Evolutionary conservation across 2,113 vertebrate species (phyloP).

Genomic region (Macrotus californicus): DNA sequence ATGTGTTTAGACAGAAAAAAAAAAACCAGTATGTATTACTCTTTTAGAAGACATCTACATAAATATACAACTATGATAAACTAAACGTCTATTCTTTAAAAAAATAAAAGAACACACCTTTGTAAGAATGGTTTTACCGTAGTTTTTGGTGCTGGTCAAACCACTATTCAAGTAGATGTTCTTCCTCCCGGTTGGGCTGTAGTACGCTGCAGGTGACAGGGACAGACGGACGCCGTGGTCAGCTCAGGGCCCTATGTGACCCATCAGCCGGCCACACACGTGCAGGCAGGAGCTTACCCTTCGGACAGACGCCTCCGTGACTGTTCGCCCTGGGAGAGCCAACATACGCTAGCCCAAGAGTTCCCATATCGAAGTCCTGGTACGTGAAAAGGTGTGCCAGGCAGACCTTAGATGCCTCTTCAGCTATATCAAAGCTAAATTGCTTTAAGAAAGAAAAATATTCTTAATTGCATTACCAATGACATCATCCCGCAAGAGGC

Average conservation of each 20-base stretch:
- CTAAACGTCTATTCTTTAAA: background rate
- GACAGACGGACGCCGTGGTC: background rate
- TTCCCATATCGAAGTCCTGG: conserved; percentile 98
- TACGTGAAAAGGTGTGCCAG: conserved; percentile 98
- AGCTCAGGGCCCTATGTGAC: background rate
- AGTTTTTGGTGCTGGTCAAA: conserved; percentile 98
- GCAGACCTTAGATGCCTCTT: conserved; percentile 91
- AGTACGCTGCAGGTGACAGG: conserved; percentile 84
- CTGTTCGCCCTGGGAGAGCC: conserved; percentile 90
- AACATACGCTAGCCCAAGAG: conserved; percentile 94
- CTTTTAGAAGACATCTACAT: background rate
- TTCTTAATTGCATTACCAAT: background rate
- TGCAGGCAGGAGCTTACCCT: conserved; percentile 79
- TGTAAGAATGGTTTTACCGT: conserved; percentile 98
- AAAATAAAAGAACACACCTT: conserved; percentile 84
- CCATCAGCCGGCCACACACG: too few species aligned
- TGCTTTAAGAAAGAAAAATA: conserved; percentile 80
- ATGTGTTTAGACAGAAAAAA: background rate
- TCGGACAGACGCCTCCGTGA: conserved; percentile 95
- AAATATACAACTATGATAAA: background rate
- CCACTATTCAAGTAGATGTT: conserved; percentile 96
- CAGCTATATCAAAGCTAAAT: conserved; percentile 96
- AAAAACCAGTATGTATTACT: background rate
- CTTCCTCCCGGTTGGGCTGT: conserved; percentile 82
- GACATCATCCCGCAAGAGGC: background rate